Evolutionary conservation across 1,140 invertebrate species (phyloP).

Genomic region (Idris sp.): DNA sequence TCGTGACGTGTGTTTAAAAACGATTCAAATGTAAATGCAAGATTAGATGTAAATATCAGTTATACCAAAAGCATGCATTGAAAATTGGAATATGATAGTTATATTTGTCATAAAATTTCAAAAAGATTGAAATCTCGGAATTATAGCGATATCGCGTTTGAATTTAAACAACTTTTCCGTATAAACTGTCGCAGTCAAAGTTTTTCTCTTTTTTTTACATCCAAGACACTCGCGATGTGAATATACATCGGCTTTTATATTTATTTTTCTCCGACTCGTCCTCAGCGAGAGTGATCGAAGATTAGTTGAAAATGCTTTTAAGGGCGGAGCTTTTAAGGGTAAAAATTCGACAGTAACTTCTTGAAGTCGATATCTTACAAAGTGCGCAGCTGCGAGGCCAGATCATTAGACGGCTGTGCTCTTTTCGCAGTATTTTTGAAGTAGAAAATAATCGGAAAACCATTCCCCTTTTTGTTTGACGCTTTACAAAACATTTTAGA

Average conservation of each 20-base stretch:
- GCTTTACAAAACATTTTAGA: neutral
- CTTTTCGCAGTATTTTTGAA: slow-evolving; percentile 33
- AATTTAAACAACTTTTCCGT: slow-evolving; percentile 6
- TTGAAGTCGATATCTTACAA: slow-evolving; percentile 38
- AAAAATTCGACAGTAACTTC: slow-evolving; percentile 41
- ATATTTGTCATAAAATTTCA: slow-evolving; percentile 24
- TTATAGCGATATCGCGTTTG: slow-evolving; percentile 17
- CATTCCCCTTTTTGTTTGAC: slow-evolving; percentile 1
- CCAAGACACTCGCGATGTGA: neutral
- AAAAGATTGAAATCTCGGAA: slow-evolving; percentile 6
- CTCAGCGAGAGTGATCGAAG: slow-evolving; percentile 12
- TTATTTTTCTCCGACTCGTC: slow-evolving; percentile 2
- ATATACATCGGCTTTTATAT: neutral
- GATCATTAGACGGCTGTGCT: slow-evolving; percentile 45
- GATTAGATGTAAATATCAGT: slow-evolving; percentile 51
- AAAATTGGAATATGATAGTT: slow-evolving; percentile 28
- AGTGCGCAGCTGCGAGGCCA: slow-evolving; percentile 30
- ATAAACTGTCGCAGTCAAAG: neutral
- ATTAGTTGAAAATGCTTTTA: slow-evolving; percentile 58
- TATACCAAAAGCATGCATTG: slow-evolving; percentile 27
- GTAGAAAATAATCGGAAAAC: slow-evolving; percentile 20
- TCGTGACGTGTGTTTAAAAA: slow-evolving; percentile 37
- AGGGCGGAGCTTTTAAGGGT: slow-evolving; percentile 23
- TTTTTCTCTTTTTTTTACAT: no score
- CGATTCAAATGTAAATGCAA: slow-evolving; percentile 34